Base-by-base conservation (phyloP, 2,888 invertebrate genomes). In the Heliconius hortense region DNA sequence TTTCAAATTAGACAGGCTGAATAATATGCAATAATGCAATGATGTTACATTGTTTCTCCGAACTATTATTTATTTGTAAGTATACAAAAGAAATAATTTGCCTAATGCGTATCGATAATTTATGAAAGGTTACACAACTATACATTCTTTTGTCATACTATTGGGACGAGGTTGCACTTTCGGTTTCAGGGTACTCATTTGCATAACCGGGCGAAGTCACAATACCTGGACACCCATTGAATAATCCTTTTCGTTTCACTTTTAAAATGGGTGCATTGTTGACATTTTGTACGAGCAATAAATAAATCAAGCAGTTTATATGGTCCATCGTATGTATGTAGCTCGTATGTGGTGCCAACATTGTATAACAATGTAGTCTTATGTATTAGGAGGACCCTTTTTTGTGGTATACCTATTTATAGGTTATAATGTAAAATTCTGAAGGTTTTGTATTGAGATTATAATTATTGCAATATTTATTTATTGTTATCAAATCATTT, bases 161-260 rank as follows among this genome's bases (percentile, higher is more conserved):
- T 28, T 81, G 79, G 77, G 68, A 74, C 78, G 81, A 76, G 81
- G 82, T 79, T 84, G 85, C 88, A 91, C 93, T 93, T 90, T 94
- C 92, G 89, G 91, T 93, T 93, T 94, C 93, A 93, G 90, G 81
- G 89, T 89, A 93, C 86, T 89, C 82, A 93, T 94, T 93, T 92
- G 90, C 93, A 94, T 94, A 93, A 92, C 88, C 88, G 91, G 91
- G 88, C 84, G 82, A 81, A 81, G 73, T 79, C 79, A 92, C 90
- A 93, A 93, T 88, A 82, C 87, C 82, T 82, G 87, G 86, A 85
- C 87, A 89, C 90, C 91, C 90, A 89, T 92, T 89, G 86, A 83
- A 86, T 85, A 91, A 90, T 90, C 87, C 88, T 89, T 90, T 89
- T 85, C 89, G 91, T 92, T 93, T 92, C 91, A 92, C 90, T 92